Evolutionary conservation across 2,113 vertebrate genomes (phyloP), one percentile per base, ranked within the genome.

Genomic region (Symphodus melops): DNA sequence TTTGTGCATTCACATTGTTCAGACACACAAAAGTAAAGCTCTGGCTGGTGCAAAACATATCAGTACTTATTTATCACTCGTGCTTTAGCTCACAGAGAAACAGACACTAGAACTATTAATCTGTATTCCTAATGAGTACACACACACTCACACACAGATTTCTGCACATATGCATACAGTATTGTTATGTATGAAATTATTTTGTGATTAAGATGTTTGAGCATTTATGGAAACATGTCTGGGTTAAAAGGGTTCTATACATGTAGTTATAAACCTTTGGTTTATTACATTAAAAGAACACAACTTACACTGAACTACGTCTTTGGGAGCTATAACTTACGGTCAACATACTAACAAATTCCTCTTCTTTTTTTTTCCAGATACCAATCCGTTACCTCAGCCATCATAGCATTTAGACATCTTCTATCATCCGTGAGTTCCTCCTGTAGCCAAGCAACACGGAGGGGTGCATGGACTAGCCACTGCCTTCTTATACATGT

Each of bases 371-470:
- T 74, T 67, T 57, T 57, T 41, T 16, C 25, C 85, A 88, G 88
- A 73, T 77, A 75, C 67, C 70, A 77, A 81, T 73, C 66, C 86
- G 21, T 72, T 73, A 46, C 83, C 88, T 59, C 90, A 90, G 64
- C 57, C 90, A 49, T 89, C 84, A 1, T 94, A 91, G 72, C 25
- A 72, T 51, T 67, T 48, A 42, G 37, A n/a, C 21, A 33, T 36
- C 52, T 33, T 68, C 51, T 13, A 19, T 64, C 65, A 48, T 11
- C 28, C 21, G 65, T 37, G 6, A 61, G 62, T 33, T 37, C 20
- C 36, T 68, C 6, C 39, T 54, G 20, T 72, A 20, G 70, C 16
- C 55, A 42, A 65, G 12, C 56, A 59, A 13, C 42, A 54, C 20
- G 42, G 20, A 71, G 23, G 56, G 8, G 28, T 51, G 75, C 25